Conservation (phyloP, 2,797 vertebrate genomes). For the Sebastes cheni region DNA sequence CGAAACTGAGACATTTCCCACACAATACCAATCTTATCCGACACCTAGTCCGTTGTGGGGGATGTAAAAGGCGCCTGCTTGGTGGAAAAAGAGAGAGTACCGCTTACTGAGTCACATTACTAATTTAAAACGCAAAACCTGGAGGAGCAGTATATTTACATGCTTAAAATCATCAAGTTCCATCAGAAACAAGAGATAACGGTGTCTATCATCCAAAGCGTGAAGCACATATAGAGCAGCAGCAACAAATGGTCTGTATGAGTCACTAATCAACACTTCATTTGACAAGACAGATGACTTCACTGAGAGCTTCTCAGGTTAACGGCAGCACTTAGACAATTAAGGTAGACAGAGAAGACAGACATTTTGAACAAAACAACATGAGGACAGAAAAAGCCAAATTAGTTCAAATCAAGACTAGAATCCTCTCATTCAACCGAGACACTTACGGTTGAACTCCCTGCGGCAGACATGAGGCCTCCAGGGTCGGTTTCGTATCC, state of each 20-base stretch:
- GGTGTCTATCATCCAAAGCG: neutral
- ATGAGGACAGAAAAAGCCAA: neutral
- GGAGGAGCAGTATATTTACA: neutral
- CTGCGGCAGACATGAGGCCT: conserved; percentile 79
- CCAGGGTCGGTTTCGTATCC: conserved; percentile 88
- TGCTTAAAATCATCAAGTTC: neutral
- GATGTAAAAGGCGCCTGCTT: neutral
- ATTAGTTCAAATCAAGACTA: neutral
- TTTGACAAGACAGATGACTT: conserved; percentile 11
- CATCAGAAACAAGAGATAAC: neutral
- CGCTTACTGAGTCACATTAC: neutral
- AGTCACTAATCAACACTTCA: neutral
- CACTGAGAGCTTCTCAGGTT: conserved; percentile 48
- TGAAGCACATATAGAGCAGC: neutral
- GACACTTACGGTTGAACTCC: conserved; percentile 88
- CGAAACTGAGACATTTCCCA: neutral
- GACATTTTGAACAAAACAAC: neutral
- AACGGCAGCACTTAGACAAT: conserved; percentile 40
- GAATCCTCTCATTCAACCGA: neutral
- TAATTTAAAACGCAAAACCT: conserved; percentile 5
- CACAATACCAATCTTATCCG: neutral
- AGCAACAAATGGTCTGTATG: neutral
- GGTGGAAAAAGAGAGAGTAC: neutral
- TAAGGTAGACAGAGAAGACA: neutral
- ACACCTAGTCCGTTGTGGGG: neutral